These are phyloP conservation scores for Ptilodon capucinus DNA, from an alignment of 2,888 invertebrate species.

Conservation along the genomic window DNA sequence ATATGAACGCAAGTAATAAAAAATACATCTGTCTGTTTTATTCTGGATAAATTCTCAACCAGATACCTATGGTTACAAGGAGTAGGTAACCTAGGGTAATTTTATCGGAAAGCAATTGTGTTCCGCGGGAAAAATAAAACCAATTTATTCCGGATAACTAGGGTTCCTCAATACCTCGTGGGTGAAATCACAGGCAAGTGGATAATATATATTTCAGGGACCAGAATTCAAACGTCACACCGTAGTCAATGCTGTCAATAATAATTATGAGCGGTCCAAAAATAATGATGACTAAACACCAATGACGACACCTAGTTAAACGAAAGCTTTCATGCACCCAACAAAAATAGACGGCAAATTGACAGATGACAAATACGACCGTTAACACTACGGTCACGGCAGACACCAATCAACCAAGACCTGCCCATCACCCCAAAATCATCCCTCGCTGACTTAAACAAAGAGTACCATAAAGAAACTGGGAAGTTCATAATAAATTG, in stretches of 20 bases:
- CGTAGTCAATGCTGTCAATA: constrained; percentile 63
- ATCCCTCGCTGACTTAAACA: constrained; percentile 3
- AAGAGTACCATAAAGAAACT: constrained; percentile 23
- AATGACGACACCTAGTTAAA: constrained; percentile 63
- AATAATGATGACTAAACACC: constrained; percentile 76
- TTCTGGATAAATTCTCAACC: no score
- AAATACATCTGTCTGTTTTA: no score
- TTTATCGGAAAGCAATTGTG: no score
- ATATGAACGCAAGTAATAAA: no score
- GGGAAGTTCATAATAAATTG: constrained; percentile 45
- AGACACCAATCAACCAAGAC: constrained; percentile 46
- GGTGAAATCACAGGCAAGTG: no score
- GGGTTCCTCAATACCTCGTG: no score
- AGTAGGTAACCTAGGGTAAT: no score
- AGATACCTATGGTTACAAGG: no score
- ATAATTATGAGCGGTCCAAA: constrained; percentile 69
- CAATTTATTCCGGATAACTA: no score
- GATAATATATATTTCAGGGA: no score
- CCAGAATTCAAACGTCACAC: constrained; percentile 39
- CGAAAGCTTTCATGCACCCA: constrained; percentile 75
- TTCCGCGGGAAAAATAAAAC: no score
- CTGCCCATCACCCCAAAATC: constrained; percentile 24
- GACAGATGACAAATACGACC: constrained; percentile 81
- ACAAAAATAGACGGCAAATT: constrained; percentile 79
- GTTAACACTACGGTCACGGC: constrained; percentile 73